Evolutionary conservation across 2,113 vertebrate genomes (phyloP).

Genomic region (Paralichthys olivaceus): DNA sequence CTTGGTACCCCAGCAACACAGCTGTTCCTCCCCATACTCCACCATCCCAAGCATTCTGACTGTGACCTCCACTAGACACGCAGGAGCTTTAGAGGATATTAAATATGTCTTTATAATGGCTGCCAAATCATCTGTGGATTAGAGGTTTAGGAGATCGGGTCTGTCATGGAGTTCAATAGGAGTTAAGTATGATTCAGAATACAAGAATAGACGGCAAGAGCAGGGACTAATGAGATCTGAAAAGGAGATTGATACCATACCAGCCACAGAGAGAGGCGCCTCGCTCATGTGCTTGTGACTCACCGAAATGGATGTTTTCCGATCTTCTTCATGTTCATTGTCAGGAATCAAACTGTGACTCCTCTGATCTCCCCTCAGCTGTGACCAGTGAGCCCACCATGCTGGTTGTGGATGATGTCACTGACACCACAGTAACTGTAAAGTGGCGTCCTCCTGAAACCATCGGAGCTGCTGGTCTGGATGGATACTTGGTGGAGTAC

Average conservation of each 20-base stretch:
- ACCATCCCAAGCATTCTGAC: slow-evolving; percentile 72
- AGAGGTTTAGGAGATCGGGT: slow-evolving; percentile 77
- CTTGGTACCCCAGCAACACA: slow-evolving; percentile 58
- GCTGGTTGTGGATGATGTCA: slow-evolving; percentile 92
- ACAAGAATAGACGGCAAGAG: slow-evolving; percentile 74
- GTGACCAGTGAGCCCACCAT: slow-evolving; percentile 97
- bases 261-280: slow-evolving; percentile 35
- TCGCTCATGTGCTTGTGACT: slow-evolving; percentile 22
- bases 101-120: slow-evolving; percentile 80
- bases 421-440: slow-evolving; percentile 91
- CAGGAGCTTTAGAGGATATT: slow-evolving; percentile 77
- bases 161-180: slow-evolving; percentile 63
- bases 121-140: slow-evolving; percentile 79
- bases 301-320: slow-evolving; percentile 45
- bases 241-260: slow-evolving; percentile 52
- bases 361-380: slow-evolving; percentile 79
- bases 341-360: slow-evolving; percentile 6
- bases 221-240: slow-evolving; percentile 60
- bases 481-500: slow-evolving; percentile 96
- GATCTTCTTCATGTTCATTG: slow-evolving; percentile 10
- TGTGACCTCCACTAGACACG: slow-evolving; percentile 71
- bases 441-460: slow-evolving; percentile 98
- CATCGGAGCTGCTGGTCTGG: slow-evolving; percentile 95
- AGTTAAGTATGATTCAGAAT: slow-evolving; percentile 69
- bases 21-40: slow-evolving; percentile 70